Conservation (phyloP, 2,113 vertebrate genomes). For the Rattus rattus region DNA sequence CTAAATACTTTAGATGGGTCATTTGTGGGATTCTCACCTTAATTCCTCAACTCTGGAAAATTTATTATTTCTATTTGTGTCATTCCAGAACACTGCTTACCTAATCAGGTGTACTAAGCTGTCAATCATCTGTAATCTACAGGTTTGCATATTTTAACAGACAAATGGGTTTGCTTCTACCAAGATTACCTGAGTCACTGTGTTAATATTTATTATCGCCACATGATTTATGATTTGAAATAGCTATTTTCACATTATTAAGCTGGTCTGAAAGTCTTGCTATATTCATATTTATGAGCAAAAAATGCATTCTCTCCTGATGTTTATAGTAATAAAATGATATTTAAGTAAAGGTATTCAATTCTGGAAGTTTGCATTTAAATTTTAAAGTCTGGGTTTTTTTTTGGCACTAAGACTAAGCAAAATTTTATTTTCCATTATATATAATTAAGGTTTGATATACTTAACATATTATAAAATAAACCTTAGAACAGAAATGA, state of each 20-base stretch:
- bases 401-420: background rate
- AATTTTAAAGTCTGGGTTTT: background rate
- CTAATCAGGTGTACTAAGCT: background rate
- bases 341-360: conserved; percentile 6
- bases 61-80: background rate
- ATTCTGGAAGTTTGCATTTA: background rate
- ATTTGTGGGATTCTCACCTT: background rate
- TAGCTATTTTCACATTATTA: background rate
- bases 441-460: background rate
- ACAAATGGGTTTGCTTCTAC: background rate
- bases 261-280: background rate
- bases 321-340: background rate
- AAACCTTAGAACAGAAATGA: background rate
- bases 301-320: background rate
- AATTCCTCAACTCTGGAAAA: background rate
- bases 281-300: background rate
- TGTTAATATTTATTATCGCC: background rate
- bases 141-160: background rate
- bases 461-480: conserved; percentile 5
- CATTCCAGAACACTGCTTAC: background rate
- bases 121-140: background rate
- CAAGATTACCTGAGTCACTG: background rate
- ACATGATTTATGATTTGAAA: background rate
- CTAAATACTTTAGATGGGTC: background rate
- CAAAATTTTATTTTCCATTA: conserved; percentile 29